phyloP scores from a whole-genome alignment of 2,888 invertebrate species.

The Thumatha senex region DNA sequence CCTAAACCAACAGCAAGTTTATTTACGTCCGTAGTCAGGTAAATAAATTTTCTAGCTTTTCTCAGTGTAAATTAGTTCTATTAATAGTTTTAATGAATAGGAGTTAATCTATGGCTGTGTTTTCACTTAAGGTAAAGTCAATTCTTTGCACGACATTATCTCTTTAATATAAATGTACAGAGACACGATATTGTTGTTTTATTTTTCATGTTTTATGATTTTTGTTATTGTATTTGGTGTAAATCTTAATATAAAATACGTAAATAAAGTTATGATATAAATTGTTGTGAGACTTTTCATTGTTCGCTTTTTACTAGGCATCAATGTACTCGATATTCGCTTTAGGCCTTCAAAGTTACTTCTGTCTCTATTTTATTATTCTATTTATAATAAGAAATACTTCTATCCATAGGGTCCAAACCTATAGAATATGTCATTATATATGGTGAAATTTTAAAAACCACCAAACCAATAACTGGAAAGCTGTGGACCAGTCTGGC shows the following conservation, averaged over 20 bases:
- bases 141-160: constrained; percentile 80
- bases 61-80: constrained; percentile 52
- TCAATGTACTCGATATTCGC: too few species aligned
- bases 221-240: constrained; percentile 59
- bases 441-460: too few species aligned
- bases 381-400: too few species aligned
- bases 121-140: constrained; percentile 81
- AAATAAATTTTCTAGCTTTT: constrained; percentile 35
- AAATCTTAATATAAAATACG: constrained; percentile 71
- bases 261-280: constrained; percentile 70
- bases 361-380: too few species aligned
- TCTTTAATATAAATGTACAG: constrained; percentile 72
- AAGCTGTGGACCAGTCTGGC: too few species aligned
- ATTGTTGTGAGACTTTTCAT: constrained; percentile 1
- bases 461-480: too few species aligned
- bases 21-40: not conserved
- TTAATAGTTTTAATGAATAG: constrained; percentile 46
- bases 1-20: too few species aligned
- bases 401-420: too few species aligned
- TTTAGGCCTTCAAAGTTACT: too few species aligned
- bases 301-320: not conserved
- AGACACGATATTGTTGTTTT: constrained; percentile 64
- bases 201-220: constrained; percentile 42
- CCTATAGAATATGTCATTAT: too few species aligned
- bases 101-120: constrained; percentile 81